Percentiles rank a stretch among this genome's conserved stretches.
phyloP scores from a whole-genome alignment of 2,888 invertebrate genomes.

The Polydrusus pterygomalis region DNA sequence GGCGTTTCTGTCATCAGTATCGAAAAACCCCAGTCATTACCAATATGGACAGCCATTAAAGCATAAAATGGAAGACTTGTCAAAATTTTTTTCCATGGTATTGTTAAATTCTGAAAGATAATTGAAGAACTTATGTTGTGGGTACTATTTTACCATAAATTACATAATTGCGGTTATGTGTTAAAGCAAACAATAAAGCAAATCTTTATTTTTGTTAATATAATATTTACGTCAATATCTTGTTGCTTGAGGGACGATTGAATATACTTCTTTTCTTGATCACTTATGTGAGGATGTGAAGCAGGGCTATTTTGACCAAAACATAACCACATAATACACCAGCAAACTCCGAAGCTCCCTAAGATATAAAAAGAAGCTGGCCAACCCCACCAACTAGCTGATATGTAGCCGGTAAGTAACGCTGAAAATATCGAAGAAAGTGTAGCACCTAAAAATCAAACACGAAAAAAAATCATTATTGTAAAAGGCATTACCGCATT shows the following conservation, averaged over 20 bases:
- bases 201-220: too few species aligned
- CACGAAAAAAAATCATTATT: too few species aligned
- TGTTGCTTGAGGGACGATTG: slow-evolving; percentile 72
- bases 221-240: slow-evolving; percentile 67
- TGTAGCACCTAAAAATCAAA: neutral
- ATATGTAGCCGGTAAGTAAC: slow-evolving; percentile 75
- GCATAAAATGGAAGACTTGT: slow-evolving; percentile 45
- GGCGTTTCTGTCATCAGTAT: slow-evolving; percentile 45
- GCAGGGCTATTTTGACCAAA: slow-evolving; percentile 81
- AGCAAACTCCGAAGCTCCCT: slow-evolving; percentile 77
- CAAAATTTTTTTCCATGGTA: slow-evolving; percentile 47
- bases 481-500: too few species aligned
- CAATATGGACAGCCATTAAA: slow-evolving; percentile 4
- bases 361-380: slow-evolving; percentile 85
- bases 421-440: slow-evolving; percentile 4
- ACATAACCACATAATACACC: slow-evolving; percentile 77
- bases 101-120: slow-evolving; percentile 33
- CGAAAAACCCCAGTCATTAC: slow-evolving; percentile 30
- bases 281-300: slow-evolving; percentile 76
- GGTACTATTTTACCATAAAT: too few species aligned
- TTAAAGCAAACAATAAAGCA: too few species aligned
- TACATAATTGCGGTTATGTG: too few species aligned
- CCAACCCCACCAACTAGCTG: slow-evolving; percentile 83
- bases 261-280: slow-evolving; percentile 80
- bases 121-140: too few species aligned